These are phyloP conservation scores for Drosophila elegans DNA, from an alignment of 1,140 invertebrate genomes.

Conservation along the genomic window DNA sequence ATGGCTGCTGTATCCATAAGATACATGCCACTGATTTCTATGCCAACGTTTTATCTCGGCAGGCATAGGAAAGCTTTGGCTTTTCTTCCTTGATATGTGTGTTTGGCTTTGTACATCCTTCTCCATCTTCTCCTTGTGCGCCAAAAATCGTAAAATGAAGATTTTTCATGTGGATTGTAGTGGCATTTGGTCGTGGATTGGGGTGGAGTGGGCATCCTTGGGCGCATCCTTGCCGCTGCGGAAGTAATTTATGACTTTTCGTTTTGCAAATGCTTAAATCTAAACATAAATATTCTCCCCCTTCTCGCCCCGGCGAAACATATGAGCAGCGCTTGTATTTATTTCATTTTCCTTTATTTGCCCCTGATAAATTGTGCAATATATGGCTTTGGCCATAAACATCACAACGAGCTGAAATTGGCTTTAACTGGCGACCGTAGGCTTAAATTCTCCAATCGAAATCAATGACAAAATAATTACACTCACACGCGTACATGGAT, in stretches of 20 bases:
- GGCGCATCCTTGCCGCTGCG: slow-evolving; percentile 68
- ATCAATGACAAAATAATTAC: slow-evolving; percentile 67
- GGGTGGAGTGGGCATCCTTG: slow-evolving; percentile 55
- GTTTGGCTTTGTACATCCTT: slow-evolving; percentile 45
- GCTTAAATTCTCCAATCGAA: slow-evolving; percentile 57
- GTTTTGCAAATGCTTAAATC: slow-evolving; percentile 83
- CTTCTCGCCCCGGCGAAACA: slow-evolving; percentile 53
- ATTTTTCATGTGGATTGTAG: slow-evolving; percentile 81
- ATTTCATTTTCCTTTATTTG: slow-evolving; percentile 78
- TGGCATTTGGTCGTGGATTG: not conserved
- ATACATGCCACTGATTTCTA: slow-evolving; percentile 81
- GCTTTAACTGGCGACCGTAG: slow-evolving; percentile 54
- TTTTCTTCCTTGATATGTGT: slow-evolving; percentile 72
- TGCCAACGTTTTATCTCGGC: slow-evolving; percentile 74
- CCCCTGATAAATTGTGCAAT: slow-evolving; percentile 80
- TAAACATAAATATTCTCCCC: slow-evolving; percentile 75
- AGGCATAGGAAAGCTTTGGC: slow-evolving; percentile 63
- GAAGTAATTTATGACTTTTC: slow-evolving; percentile 84
- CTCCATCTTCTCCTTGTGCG: slow-evolving; percentile 13
- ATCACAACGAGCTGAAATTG: slow-evolving; percentile 50
- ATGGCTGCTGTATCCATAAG: slow-evolving; percentile 82
- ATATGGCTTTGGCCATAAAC: slow-evolving; percentile 71
- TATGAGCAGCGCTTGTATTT: slow-evolving; percentile 78
- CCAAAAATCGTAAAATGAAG: slow-evolving; percentile 82
- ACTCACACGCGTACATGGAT: slow-evolving; percentile 23